A percentile compares a stretch with the other conserved stretches of the same genome.
phyloP scores from a whole-genome alignment of 2,888 invertebrate genomes.

The Tetramorium bicarinatum region DNA sequence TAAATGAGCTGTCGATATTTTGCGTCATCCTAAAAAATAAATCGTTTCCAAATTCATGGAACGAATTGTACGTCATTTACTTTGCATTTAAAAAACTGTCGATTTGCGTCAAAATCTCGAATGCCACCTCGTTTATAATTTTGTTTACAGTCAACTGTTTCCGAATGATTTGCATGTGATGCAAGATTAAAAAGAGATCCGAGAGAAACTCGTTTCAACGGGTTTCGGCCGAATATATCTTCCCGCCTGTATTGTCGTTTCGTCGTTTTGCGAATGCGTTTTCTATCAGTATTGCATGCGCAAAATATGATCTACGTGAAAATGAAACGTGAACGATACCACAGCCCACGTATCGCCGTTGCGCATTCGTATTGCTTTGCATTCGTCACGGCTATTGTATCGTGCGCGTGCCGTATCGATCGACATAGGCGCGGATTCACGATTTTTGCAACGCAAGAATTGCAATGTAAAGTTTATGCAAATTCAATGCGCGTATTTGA shows the following conservation, averaged over 20 bases:
- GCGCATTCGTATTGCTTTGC: slow-evolving; percentile 72
- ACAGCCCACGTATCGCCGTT: slow-evolving; percentile 50
- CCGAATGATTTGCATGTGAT: slow-evolving; percentile 14
- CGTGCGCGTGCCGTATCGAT: slow-evolving; percentile 71
- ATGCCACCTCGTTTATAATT: slow-evolving; percentile 1
- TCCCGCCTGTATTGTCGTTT: background rate
- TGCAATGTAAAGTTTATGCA: background rate
- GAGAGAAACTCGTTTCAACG: background rate
- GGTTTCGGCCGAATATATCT: background rate
- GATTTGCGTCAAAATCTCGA: background rate
- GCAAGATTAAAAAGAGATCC: background rate
- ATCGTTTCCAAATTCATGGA: background rate
- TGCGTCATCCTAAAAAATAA: background rate
- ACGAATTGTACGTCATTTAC: background rate
- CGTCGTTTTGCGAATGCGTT: background rate
- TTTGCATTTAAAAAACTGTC: background rate
- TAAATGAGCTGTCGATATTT: background rate
- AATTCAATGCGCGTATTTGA: background rate
- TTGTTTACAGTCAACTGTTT: background rate
- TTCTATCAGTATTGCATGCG: background rate
- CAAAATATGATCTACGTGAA: slow-evolving; percentile 38
- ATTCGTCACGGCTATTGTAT: slow-evolving; percentile 72
- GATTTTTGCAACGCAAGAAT: slow-evolving; percentile 19
- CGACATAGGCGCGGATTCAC: slow-evolving; percentile 27
- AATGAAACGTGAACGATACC: slow-evolving; percentile 23